Evolutionary conservation across 2,797 vertebrate species (phyloP), one percentile per base, ranked within the genome.

Genomic region (Rhinatrema bivittatum): DNA sequence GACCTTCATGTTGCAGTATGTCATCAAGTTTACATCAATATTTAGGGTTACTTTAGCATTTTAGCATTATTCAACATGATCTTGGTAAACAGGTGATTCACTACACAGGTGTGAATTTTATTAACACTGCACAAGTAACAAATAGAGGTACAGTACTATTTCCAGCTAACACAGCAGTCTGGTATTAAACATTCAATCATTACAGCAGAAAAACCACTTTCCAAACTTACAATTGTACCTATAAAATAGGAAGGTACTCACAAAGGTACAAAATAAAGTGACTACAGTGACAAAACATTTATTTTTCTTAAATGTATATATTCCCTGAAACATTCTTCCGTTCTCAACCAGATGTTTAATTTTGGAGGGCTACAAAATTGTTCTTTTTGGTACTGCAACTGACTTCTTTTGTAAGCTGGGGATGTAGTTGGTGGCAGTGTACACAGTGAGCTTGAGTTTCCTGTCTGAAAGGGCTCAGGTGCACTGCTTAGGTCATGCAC

Each of bases 21-120:
- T 82, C 81, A 81, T 78, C 82, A 88, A 74, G 84, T 74, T 71
- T 74, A 84, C 79, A 88, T 81, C 83, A 83, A 86, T 62, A 82
- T 78, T 78, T 82, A 72, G 63, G 74, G 30, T 65, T n/a, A n/a
- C n/a, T n/a, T n/a, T n/a, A n/a, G n/a, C n/a, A n/a, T n/a, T n/a
- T n/a, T n/a, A n/a, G n/a, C n/a, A n/a, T n/a, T 69, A 66, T 16
- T 57, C 47, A 65, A 74, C 72, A 50, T 65, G 57, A 40, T 68
- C 68, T 65, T 68, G 46, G 50, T 61, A 57, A 57, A 52, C 60
- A 77, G 37, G 9, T 60, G 60, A 39, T 42, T 69, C 41, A 62
- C 60, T 64, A 68, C 67, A 73, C 69, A 45, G 70, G 51, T 68
- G 60, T 70, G 56, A 55, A 58, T 71, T 74, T 76, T 66, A 65